Conservation (phyloP, 2,113 vertebrate genomes). For the Pteruthius melanotis region DNA sequence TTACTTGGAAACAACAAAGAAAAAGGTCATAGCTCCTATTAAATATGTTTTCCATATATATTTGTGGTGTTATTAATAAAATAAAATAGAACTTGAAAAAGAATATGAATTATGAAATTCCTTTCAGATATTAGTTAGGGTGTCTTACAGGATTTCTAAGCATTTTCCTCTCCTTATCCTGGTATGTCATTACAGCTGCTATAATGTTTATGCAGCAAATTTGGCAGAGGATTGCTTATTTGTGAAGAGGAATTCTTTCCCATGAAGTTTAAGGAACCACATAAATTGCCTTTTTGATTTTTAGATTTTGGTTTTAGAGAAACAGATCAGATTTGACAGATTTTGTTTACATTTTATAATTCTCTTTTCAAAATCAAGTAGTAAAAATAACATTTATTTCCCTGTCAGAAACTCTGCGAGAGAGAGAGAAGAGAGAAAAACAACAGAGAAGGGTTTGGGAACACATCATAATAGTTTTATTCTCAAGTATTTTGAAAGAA, state of each 20-base stretch:
- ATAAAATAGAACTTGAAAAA: not conserved
- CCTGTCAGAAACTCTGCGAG: not conserved
- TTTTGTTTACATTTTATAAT: not conserved
- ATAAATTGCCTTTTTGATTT: not conserved
- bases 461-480: not conserved
- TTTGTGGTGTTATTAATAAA: not conserved
- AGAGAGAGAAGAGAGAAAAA: not conserved
- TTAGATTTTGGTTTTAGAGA: not conserved
- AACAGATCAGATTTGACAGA: not conserved
- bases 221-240: not conserved
- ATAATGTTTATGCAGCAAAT: not conserved
- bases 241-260: not conserved
- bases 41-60: not conserved
- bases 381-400: conserved; percentile 1
- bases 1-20: not conserved
- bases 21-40: not conserved
- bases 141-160: not conserved
- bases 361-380: not conserved
- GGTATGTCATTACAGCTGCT: not conserved
- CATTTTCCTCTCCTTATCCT: not conserved
- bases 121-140: not conserved
- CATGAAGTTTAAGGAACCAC: not conserved
- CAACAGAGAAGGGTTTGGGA: not conserved
- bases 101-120: not conserved
- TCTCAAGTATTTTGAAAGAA: conserved; percentile 31